Percentiles rank a stretch among this genome's conserved stretches.
Conservation (phyloP, 2,113 vertebrate genomes). For the Larimichthys crocea region DNA sequence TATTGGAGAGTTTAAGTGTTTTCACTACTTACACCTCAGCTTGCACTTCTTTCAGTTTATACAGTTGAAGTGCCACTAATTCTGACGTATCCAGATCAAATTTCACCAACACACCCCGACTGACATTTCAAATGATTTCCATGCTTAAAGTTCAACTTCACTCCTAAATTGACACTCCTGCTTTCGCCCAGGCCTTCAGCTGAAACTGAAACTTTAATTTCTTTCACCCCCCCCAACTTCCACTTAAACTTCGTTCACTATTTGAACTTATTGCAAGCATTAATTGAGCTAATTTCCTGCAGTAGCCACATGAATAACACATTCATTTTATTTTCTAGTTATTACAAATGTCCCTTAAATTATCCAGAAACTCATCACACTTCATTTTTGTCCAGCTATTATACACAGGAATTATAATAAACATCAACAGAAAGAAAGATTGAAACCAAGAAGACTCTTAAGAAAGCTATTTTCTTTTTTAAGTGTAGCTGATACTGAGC, state of each 20-base stretch:
- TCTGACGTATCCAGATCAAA: background rate
- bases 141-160: background rate
- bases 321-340: background rate
- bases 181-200: background rate
- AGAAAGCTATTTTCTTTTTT: slow-evolving; percentile 27
- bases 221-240: background rate
- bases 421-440: background rate
- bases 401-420: background rate
- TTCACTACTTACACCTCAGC: background rate
- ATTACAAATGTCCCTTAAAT: background rate
- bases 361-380: background rate
- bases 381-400: background rate
- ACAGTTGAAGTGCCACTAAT: background rate
- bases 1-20: background rate
- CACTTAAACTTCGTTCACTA: background rate
- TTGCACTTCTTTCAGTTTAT: background rate
- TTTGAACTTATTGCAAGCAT: background rate
- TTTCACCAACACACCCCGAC: background rate
- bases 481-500: slow-evolving; percentile 36
- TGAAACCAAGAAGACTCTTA: slow-evolving; percentile 1
- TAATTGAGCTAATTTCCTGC: background rate
- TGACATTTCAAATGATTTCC: background rate
- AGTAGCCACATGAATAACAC: background rate
- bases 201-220: background rate
- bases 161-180: background rate